Conservation (phyloP, 2,888 invertebrate genomes). For the Agrochola litura region DNA sequence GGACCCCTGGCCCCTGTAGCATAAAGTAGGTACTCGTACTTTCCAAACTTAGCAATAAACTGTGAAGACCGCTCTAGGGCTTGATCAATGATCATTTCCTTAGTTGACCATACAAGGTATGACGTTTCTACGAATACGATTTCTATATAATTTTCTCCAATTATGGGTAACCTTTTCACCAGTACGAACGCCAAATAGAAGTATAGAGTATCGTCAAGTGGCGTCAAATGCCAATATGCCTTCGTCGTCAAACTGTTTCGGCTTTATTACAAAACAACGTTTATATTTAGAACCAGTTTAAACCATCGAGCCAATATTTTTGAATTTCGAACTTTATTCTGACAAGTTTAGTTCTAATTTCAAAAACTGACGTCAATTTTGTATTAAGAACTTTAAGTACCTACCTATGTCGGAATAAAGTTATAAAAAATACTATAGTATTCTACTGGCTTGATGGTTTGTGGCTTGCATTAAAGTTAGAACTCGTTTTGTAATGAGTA, state of each 20-base stretch:
- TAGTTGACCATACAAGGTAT: background rate
- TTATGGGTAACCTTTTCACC: slow-evolving; percentile 22
- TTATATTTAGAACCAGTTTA: background rate
- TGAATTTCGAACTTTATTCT: background rate
- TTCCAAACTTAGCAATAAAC: background rate
- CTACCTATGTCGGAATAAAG: background rate
- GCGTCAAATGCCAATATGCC: background rate
- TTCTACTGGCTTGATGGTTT: background rate
- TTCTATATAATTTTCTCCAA: slow-evolving; percentile 20
- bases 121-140: slow-evolving; percentile 3
- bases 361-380: background rate
- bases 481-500: background rate
- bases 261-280: background rate
- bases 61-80: background rate
- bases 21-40: background rate
- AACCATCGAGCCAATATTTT: background rate
- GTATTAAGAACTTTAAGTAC: background rate
- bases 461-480: background rate
- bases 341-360: background rate
- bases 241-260: background rate
- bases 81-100: background rate
- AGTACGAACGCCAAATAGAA: background rate
- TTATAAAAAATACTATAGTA: background rate
- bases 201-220: background rate
- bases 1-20: background rate